Evolutionary conservation across 2,113 vertebrate genomes (phyloP), one percentile per base, ranked within the genome.

Genomic region (Odocoileus hemionus): DNA sequence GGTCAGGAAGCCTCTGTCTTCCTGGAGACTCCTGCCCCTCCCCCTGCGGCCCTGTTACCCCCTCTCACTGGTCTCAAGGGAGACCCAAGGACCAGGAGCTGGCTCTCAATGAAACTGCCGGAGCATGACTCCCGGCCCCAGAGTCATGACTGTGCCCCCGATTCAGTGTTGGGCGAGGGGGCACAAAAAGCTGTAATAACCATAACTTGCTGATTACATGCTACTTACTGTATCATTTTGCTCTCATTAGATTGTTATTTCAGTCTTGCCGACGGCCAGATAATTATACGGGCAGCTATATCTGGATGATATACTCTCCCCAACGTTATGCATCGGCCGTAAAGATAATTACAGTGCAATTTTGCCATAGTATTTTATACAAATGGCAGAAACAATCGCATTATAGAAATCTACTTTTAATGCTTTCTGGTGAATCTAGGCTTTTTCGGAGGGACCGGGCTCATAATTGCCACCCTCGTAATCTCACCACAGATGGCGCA

Each of bases 241-340:
- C 94, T 96, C 92, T 98, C 96, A 97, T 98, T 97, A 98, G 95
- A 86, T 61, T 95, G 97, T 96, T 97, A 98, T 98, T 98, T 98
- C 96, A 89, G 93, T 97, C 85, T 96, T 89, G 95, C 96, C 12
- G 26, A 97, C 12, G 47, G 93, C 95, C 96, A 97, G 97, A 93
- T 98, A 98, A 98, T 97, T 97, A 97, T 76, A 95, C 0, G 5
- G 90, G 95, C 78, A 93, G 91, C 95, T 94, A 82, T 96, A 92
- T 97, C 95, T 88, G 95, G 96, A 85, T 94, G 92, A 94, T 90
- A 96, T 74, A 95, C 43, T 97, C 95, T 98, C 83, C 74, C 82
- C 30, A 67, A 94, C 1, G 12, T 58, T 88, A 82, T 60, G 79
- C 94, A 96, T 90, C 9, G 28, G 54, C 96, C 94, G 57, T 97